Conservation (phyloP, 1,140 invertebrate species). For the Augochlora pura region DNA sequence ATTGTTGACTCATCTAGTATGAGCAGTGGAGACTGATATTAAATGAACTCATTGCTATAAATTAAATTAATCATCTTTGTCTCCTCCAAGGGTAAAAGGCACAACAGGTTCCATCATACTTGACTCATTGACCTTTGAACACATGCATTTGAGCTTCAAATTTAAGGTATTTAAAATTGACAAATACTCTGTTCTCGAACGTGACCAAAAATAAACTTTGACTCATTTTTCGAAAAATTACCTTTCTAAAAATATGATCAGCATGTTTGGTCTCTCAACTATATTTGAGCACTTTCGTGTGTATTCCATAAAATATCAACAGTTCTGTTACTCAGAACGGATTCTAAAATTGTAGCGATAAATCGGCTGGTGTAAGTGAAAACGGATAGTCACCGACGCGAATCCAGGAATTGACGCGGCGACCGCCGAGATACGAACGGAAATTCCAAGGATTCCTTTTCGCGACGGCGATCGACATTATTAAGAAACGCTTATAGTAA, state of each 20-base stretch:
- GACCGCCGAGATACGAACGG: not conserved
- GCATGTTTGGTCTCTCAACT: not conserved
- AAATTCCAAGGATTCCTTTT: not conserved
- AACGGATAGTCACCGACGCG: not conserved
- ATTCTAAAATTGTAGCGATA: too few relatives aligned
- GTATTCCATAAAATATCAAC: too few relatives aligned
- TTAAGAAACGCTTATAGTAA: not conserved
- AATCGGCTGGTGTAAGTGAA: not conserved
- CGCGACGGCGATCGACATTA: not conserved
- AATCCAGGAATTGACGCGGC: not conserved
- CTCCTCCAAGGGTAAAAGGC: not conserved
- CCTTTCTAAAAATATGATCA: too few relatives aligned
- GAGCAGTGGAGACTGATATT: not conserved
- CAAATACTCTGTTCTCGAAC: not conserved
- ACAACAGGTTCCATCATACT: not conserved
- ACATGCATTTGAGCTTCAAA: not conserved
- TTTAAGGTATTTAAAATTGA: not conserved
- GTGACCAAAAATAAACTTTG: not conserved
- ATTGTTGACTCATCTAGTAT: not conserved
- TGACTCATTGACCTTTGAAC: not conserved
- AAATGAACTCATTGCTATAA: slow-evolving; percentile 6
- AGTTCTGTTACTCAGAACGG: too few relatives aligned
- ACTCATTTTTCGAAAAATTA: not conserved
- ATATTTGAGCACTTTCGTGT: not conserved
- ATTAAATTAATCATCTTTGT: slow-evolving; percentile 12